A percentile compares a stretch with the other conserved stretches of the same genome.
Evolutionary conservation across 1,140 invertebrate genomes (phyloP).

Genomic region (Maniola jurtina): DNA sequence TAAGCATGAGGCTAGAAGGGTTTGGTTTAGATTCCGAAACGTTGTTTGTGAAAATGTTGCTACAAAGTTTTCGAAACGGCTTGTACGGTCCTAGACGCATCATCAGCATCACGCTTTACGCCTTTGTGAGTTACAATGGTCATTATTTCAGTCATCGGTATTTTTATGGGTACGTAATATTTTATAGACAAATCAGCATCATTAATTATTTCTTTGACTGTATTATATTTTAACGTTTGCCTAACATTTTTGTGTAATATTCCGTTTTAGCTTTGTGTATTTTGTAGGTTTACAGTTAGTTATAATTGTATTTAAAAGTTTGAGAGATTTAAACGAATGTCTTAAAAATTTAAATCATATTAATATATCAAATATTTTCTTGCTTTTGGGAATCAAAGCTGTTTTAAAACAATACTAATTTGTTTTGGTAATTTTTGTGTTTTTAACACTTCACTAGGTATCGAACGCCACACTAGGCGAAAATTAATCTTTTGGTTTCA

Average conservation of each 20-base stretch:
- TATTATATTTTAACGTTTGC: conserved; percentile 8
- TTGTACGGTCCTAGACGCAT: conserved; percentile 29
- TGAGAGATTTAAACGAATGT: too few relatives aligned
- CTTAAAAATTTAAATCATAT: too few relatives aligned
- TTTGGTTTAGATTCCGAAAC: conserved; percentile 22
- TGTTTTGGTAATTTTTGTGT: too few relatives aligned
- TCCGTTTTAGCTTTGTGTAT: background rate
- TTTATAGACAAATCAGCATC: background rate
- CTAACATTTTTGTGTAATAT: conserved; percentile 2
- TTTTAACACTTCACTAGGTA: too few relatives aligned
- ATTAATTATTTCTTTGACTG: background rate
- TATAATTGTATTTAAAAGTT: background rate
- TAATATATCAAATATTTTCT: too few relatives aligned
- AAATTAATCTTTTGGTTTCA: conserved; percentile 4
- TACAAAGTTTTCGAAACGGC: conserved; percentile 23
- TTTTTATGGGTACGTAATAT: conserved; percentile 27
- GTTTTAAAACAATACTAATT: too few relatives aligned
- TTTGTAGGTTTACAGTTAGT: background rate
- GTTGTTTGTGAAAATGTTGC: conserved; percentile 29
- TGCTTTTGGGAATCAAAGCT: too few relatives aligned
- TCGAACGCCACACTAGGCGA: background rate
- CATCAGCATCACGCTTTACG: conserved; percentile 30
- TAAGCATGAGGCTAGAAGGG: conserved; percentile 31
- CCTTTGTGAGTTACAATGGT: conserved; percentile 23
- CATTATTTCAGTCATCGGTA: conserved; percentile 15